Conservation (phyloP, 2,113 vertebrate species). For the Ochotona princeps region DNA sequence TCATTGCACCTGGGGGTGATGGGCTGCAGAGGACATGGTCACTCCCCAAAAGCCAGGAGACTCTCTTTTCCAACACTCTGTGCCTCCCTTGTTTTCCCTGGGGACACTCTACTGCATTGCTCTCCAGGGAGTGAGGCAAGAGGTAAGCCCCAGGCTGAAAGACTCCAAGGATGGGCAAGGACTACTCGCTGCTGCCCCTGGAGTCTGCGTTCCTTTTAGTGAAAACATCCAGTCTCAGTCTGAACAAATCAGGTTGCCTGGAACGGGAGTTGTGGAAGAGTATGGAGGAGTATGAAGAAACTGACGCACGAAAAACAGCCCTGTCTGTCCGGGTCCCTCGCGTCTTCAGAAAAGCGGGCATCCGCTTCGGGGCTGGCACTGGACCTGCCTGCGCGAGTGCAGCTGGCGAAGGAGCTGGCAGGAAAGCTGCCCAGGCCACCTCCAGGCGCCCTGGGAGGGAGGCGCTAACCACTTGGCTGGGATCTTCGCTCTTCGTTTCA, state of each 20-base stretch:
- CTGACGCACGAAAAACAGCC: not conserved
- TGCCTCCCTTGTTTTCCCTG: not conserved
- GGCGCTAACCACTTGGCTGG: not conserved
- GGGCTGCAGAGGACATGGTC: not conserved
- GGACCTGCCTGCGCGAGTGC: not conserved
- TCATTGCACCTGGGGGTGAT: not conserved
- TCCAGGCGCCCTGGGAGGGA: too few species aligned
- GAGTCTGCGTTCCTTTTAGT: not conserved
- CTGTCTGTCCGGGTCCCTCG: not conserved
- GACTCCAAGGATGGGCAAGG: not conserved
- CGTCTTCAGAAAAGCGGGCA: not conserved
- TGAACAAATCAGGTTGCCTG: not conserved
- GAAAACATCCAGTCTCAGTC: not conserved
- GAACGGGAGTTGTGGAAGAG: not conserved
- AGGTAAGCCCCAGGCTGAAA: not conserved
- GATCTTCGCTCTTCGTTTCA: not conserved
- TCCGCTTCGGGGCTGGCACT: fast-evolving
- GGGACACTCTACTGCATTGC: not conserved
- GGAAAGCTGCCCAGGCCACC: not conserved
- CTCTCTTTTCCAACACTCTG: not conserved
- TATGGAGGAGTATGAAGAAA: not conserved
- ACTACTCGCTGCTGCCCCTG: not conserved
- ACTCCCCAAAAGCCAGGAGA: not conserved
- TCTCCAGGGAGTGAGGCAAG: not conserved
- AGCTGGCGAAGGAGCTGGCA: fast-evolving